Base-by-base conservation (phyloP, 1,140 invertebrate species). In the Drosophila suzukii region DNA sequence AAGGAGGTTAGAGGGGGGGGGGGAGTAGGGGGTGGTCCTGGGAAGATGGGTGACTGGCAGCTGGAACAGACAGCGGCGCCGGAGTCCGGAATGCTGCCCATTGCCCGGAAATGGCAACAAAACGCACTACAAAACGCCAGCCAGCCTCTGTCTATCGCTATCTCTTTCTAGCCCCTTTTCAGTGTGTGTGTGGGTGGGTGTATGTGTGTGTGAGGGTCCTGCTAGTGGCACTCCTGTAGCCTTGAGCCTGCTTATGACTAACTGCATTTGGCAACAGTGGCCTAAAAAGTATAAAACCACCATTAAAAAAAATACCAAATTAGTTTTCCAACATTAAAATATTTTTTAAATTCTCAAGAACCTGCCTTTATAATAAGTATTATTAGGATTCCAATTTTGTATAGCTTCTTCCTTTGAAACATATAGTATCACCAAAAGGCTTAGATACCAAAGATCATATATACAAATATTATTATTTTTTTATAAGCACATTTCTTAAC, bases 91-190 rank as follows among this genome's bases (percentile, higher is more conserved):
- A 76, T 77, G 75, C 75, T 77, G 75, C 74, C 75, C 75, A 77
- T 70, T 60, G 74, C 75, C 74, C 75, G 75, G 84, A 88, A 90
- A 90, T 88, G 80, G 84, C 81, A 90, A 88, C 77, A 80, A 88
- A 71, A 89, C 84, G 84, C 85, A 89, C 77, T 89, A 75, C 73
- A 58, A 75, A 75, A 75, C 61, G 49, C 34, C 51, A 61, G 44
- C 50, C 50, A 74, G 58, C 71, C 58, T 57, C 59, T 44, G 34
- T 73, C 36, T 47, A 39, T 50, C 13, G 34, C 34, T 7, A 10
- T 38, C n/a, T 34, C 30, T 32, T 72, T 54, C 59, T 24, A 20
- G 11, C 44, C 20, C 47, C 55, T 47, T 50, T 15, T 30, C n/a
- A 13, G 6, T 11, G 10, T 41, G 38, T 58, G 27, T 30, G 15